Percentiles rank a stretch among this genome's conserved stretches.
Evolutionary conservation across 2,797 vertebrate species (phyloP).

Genomic region (Natrix natrix): DNA sequence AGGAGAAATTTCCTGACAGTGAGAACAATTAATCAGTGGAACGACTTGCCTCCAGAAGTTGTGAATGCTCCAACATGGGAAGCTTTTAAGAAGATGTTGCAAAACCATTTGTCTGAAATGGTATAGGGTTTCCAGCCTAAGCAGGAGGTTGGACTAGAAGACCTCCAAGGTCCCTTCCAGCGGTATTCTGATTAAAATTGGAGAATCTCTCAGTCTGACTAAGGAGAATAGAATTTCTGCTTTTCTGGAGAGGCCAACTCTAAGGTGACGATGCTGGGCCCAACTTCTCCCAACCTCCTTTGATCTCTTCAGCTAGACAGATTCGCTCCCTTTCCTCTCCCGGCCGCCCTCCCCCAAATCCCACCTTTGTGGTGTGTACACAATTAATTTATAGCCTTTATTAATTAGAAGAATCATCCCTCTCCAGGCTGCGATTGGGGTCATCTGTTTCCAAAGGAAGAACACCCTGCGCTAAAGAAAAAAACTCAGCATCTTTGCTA

Average conservation of each 20-base stretch:
- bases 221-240: background rate
- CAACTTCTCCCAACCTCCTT: background rate
- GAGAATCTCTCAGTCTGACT: background rate
- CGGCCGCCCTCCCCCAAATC: slow-evolving; percentile 55
- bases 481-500: slow-evolving; percentile 56
- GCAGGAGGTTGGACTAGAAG: too few relatives aligned
- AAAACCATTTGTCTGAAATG: background rate
- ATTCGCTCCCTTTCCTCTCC: slow-evolving; percentile 60
- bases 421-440: slow-evolving; percentile 71
- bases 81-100: background rate
- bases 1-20: background rate
- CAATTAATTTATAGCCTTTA: slow-evolving; percentile 77
- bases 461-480: slow-evolving; percentile 73
- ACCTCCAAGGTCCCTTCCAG: background rate
- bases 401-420: slow-evolving; percentile 75
- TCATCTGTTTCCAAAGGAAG: slow-evolving; percentile 76
- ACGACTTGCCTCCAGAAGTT: background rate
- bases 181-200: background rate
- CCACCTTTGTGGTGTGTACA: slow-evolving; percentile 59
- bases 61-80: too few relatives aligned
- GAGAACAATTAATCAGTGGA: background rate
- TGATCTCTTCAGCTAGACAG: slow-evolving; percentile 36
- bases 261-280: too few relatives aligned
- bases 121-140: background rate
- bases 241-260: background rate